Evolutionary conservation across 2,113 vertebrate species (phyloP).

Genomic region (Semicossyphus pulcher): DNA sequence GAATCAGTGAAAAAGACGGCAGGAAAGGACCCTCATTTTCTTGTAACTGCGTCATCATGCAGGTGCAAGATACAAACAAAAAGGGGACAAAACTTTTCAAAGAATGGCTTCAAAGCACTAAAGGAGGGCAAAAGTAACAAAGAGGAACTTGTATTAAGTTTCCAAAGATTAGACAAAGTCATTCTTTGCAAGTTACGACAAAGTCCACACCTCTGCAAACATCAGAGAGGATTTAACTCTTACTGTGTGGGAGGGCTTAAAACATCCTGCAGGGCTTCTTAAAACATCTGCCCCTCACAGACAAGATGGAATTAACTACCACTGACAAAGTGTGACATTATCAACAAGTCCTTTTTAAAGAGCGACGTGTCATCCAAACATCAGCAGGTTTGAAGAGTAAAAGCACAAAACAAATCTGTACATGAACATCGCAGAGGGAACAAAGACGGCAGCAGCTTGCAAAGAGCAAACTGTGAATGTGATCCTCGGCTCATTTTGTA

Average conservation of each 20-base stretch:
- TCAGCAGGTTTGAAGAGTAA: neutral
- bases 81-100: neutral
- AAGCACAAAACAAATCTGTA: conserved; percentile 20
- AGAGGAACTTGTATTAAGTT: neutral
- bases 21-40: too few relatives aligned
- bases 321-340: conserved; percentile 6
- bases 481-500: neutral
- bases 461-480: neutral
- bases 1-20: too few relatives aligned
- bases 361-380: neutral
- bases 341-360: neutral
- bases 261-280: conserved; percentile 17
- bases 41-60: neutral
- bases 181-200: neutral
- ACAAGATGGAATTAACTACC: neutral
- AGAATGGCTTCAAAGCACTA: neutral
- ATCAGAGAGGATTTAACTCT: neutral
- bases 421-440: neutral
- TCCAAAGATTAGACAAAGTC: neutral
- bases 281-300: neutral
- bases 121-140: neutral
- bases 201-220: neutral
- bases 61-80: neutral
- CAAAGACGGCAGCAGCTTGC: neutral
- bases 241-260: neutral